Evolutionary conservation across 2,888 invertebrate species (phyloP).

Genomic region (Spodoptera littoralis): DNA sequence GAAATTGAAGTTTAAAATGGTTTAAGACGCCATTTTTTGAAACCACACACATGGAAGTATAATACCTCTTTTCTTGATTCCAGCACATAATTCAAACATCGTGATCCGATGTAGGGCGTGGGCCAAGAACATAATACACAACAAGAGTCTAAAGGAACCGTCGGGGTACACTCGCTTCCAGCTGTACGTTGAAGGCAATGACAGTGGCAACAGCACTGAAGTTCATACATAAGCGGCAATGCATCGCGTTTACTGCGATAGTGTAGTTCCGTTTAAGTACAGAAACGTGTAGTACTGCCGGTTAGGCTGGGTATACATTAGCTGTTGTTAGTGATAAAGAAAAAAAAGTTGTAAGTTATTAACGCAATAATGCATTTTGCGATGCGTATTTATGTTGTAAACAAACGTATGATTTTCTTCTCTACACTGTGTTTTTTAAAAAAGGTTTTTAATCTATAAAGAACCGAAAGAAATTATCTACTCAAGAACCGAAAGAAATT

Average conservation of each 20-base stretch:
- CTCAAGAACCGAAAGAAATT: too few species aligned
- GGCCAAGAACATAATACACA: constrained; percentile 91
- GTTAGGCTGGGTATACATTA: constrained; percentile 23
- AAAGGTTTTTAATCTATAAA: too few species aligned
- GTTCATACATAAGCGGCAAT: constrained; percentile 37
- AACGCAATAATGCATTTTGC: too few species aligned
- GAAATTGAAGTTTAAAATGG: too few species aligned
- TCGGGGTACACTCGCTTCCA: constrained; percentile 78
- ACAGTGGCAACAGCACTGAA: constrained; percentile 29
- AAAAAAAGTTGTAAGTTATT: background rate
- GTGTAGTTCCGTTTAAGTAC: constrained; percentile 24
- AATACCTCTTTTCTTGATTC: constrained; percentile 42
- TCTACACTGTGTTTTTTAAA: too few species aligned
- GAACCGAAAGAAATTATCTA: too few species aligned
- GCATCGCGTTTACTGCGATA: constrained; percentile 24
- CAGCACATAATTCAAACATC: constrained; percentile 66
- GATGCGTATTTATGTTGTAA: too few species aligned
- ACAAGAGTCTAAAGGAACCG: constrained; percentile 79
- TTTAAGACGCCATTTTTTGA: background rate
- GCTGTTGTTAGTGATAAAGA: too few species aligned
- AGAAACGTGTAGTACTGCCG: constrained; percentile 19
- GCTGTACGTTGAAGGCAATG: constrained; percentile 60
- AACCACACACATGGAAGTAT: background rate
- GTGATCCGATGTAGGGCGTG: constrained; percentile 90
- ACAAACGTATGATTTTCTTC: too few species aligned